Conservation (phyloP, 23 tunicate genomes). For the Trididemnum clinides region DNA sequence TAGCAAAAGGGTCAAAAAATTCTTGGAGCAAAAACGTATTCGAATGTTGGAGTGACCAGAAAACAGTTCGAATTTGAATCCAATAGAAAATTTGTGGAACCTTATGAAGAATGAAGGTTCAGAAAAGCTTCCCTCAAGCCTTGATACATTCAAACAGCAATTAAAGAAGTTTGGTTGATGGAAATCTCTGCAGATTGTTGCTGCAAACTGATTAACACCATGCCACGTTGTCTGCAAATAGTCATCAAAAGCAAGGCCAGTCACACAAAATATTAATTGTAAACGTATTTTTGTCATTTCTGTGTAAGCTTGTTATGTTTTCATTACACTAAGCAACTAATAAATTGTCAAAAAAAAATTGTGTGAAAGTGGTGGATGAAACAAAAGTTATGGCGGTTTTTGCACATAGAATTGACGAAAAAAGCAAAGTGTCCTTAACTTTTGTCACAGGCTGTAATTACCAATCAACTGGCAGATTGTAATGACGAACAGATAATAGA, state of each 20-base stretch:
- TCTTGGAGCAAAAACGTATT: conserved; percentile 8
- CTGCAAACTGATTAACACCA: not conserved
- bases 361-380: too few species aligned
- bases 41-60: conserved; percentile 25
- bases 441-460: too few species aligned
- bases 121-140: conserved; percentile 6
- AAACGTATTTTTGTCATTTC: too few species aligned
- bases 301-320: not conserved
- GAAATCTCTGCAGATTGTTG: conserved; percentile 6
- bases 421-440: too few species aligned
- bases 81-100: conserved; percentile 17
- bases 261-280: not conserved
- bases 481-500: too few species aligned
- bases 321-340: too few species aligned
- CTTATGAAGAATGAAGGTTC: conserved; percentile 7
- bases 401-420: too few species aligned
- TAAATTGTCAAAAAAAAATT: too few species aligned
- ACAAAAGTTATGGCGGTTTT: too few species aligned
- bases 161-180: conserved; percentile 6
- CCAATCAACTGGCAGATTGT: too few species aligned
- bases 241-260: conserved; percentile 3
- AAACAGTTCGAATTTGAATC: conserved; percentile 16
- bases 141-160: not conserved
- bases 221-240: conserved; percentile 11
- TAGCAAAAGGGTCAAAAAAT: conserved; percentile 1